These are phyloP conservation scores for Tinamus major DNA, from an alignment of 2,797 vertebrate genomes.

Conservation along the genomic window DNA sequence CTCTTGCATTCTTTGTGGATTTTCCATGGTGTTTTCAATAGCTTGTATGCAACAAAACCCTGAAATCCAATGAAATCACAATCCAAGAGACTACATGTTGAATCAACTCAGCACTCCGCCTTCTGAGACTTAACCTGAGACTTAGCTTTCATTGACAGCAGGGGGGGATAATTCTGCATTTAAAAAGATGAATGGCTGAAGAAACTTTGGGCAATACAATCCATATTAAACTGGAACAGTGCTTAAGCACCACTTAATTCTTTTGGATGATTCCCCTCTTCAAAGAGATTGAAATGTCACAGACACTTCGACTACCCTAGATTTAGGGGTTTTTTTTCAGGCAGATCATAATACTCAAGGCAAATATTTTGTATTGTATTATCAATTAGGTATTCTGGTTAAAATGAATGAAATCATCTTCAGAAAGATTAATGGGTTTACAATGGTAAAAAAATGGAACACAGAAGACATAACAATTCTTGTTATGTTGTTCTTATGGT, in stretches of 20 bases:
- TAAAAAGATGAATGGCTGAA: neutral
- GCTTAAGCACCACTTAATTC: neutral
- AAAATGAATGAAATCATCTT: neutral
- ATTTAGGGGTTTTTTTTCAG: neutral
- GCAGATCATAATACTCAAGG: neutral
- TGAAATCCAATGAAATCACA: neutral
- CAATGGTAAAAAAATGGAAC: neutral
- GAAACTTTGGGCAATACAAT: neutral
- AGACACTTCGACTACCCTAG: neutral
- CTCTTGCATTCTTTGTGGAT: neutral
- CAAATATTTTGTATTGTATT: conserved; percentile 23
- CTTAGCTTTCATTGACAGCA: neutral
- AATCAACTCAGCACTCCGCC: neutral
- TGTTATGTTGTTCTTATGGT: neutral
- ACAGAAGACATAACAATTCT: neutral
- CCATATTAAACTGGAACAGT: neutral
- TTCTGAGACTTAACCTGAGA: neutral
- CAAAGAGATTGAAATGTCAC: neutral
- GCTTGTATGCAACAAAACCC: neutral
- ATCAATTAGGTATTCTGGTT: neutral
- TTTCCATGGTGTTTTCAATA: neutral
- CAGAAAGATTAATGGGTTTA: conserved; percentile 41
- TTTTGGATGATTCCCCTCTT: neutral
- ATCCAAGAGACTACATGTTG: neutral
- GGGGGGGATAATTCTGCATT: neutral